Conservation (phyloP, 2,797 vertebrate genomes). For the Lepilemur ruficaudatus region DNA sequence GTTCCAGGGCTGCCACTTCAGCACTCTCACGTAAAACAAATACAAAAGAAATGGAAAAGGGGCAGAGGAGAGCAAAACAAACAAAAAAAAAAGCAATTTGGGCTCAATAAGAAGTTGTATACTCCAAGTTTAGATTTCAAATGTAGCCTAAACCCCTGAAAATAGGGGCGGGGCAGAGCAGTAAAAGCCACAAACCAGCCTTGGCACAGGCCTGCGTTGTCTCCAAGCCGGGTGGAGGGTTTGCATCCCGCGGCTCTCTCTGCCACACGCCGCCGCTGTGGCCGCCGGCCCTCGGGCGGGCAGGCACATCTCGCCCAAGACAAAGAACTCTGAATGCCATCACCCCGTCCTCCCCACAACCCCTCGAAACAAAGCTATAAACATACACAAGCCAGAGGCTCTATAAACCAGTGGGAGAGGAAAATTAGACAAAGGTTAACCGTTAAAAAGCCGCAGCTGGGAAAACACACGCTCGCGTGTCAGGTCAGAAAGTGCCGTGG, state of each 20-base stretch:
- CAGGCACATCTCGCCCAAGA: neutral
- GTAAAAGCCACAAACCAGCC: neutral
- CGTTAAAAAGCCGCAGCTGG: slow-evolving; percentile 75
- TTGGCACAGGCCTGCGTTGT: neutral
- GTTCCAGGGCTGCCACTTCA: slow-evolving; percentile 63
- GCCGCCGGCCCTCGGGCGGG: neutral
- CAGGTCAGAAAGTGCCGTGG: slow-evolving; percentile 82
- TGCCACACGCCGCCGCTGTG: fast-evolving
- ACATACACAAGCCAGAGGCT: slow-evolving; percentile 49
- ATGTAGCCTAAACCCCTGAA: slow-evolving; percentile 61
- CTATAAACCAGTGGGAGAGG: slow-evolving; percentile 58
- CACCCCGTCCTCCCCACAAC: slow-evolving; percentile 49
- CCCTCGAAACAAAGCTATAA: slow-evolving; percentile 37
- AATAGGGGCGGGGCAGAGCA: slow-evolving; percentile 51
- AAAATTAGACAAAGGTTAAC: slow-evolving; percentile 72
- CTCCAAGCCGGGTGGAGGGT: slow-evolving; percentile 2
- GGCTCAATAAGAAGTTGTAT: slow-evolving; percentile 63
- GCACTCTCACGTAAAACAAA: slow-evolving; percentile 53
- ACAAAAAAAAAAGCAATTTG: neutral
- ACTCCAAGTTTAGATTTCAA: slow-evolving; percentile 50
- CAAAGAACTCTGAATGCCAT: slow-evolving; percentile 50
- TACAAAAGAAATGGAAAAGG: slow-evolving; percentile 1
- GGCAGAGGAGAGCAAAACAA: neutral
- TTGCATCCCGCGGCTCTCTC: neutral
- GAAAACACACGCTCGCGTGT: slow-evolving; percentile 74